Percentiles rank a stretch among this genome's conserved stretches.
phyloP scores from a whole-genome alignment of 2,113 vertebrate genomes.

The Charadrius vociferus region DNA sequence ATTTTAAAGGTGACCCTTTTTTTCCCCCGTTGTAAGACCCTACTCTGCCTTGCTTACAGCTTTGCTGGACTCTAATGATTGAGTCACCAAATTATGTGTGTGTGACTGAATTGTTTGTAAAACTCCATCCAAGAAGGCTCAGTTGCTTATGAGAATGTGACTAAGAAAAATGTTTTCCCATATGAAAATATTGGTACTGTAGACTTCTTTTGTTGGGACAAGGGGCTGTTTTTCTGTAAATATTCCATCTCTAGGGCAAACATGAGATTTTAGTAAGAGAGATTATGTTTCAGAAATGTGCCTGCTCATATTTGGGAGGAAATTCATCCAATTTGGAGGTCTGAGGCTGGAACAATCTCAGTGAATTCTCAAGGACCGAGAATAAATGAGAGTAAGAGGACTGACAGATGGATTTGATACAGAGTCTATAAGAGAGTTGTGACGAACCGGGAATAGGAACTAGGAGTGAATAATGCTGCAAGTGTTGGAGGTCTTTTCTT shows the following conservation, averaged over 20 bases:
- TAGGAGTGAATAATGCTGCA: not conserved
- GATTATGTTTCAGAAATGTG: not conserved
- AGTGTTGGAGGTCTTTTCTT: not conserved
- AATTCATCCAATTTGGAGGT: not conserved
- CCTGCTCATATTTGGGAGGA: not conserved
- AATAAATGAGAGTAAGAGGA: not conserved
- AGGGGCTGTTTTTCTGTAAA: not conserved
- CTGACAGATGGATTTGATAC: not conserved
- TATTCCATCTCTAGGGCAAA: not conserved
- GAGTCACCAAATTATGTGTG: not conserved
- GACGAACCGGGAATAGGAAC: not conserved
- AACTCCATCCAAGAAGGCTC: not conserved
- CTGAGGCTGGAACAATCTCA: not conserved
- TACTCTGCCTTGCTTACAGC: not conserved
- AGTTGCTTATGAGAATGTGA: not conserved
- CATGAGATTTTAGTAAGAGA: not conserved
- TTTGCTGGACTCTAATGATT: not conserved
- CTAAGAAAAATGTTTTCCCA: not conserved
- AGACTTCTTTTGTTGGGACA: not conserved
- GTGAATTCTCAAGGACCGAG: not conserved
- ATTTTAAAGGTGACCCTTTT: not conserved
- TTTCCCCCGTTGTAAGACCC: not conserved
- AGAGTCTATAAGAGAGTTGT: not conserved
- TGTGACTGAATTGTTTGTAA: not conserved
- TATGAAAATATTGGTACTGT: not conserved